Evolutionary conservation across 1,140 invertebrate genomes (phyloP), one percentile per base, ranked within the genome.

Genomic region (Cydia pomonella): DNA sequence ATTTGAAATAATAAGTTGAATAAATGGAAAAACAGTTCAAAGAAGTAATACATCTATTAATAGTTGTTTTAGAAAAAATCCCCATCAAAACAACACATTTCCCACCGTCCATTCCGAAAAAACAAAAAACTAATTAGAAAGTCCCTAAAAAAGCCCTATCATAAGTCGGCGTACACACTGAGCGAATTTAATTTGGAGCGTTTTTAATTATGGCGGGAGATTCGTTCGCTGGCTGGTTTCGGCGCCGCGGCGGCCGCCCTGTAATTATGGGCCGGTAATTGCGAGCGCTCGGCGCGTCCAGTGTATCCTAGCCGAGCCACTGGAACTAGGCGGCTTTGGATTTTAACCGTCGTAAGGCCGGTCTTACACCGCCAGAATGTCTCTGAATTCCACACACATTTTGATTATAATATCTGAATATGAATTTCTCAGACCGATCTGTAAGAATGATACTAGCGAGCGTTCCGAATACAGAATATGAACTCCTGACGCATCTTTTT

Each of bases 101-200:
- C 82, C 79, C 82, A 85, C 72, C 76, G 73, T 53, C 74, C 76
- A 72, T 63, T 66, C 75, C 81, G 76, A 87, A 75, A 72, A 88
- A 90, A 88, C 82, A 84, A 88, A 69, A 92, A 92, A 90, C 86
- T 91, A 90, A 92, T 91, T 90, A 92, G 90, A 92, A 90, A 91
- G 88, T 82, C 81, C 83, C 83, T 89, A 90, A 91, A 92, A 92
- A 90, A 89, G 88, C 88, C 88, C 88, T 89, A 90, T 90, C 88
- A 89, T 91, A 92, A 92, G 86, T 85, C 86, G 84, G 84, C 75
- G 82, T 82, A 86, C 85, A 91, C 85, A 91, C 87, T 59, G 85
- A 91, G 91, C 91, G 88, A 92, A 92, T 92, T 92, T 91, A 91
- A 92, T 92, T 92, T 90, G 85, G 89, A 92, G 84, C 88, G 84